Base-by-base conservation (phyloP, 2,888 invertebrate genomes). In the Monoplex corrugatus region DNA sequence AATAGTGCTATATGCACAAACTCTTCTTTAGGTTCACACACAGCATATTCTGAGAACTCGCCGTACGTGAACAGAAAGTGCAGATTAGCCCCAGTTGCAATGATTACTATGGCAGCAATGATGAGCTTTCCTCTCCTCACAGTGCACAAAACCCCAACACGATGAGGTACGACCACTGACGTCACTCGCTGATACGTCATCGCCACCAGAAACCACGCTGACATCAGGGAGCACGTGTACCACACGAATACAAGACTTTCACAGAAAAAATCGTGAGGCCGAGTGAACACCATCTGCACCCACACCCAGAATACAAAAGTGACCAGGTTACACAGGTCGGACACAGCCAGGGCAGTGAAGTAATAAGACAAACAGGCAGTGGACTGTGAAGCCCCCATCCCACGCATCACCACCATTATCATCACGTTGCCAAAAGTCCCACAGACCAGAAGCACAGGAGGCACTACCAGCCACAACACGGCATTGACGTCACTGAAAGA, bases 101-200 rank as follows among this genome's bases (percentile, higher is more conserved):
- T 2, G 0, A 63, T 16, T 0, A 35, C 35, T 16, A 63, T 80
- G 32, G 38, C 38, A 5, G 50, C 45, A 6, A 87, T 50, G 38
- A 78, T 75, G 32, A 57, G 32, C 23, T 72, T 43, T 5, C 72
- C 50, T 83, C 45, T 83, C 45, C 32, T 44, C 82, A 45, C 1
- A 0, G 82, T 83, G 45, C 82, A 83, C 44, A 83, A 0, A 32
- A 83, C n/a, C 16, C 82, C 45, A 13, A 83, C 82, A 83, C 82
- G 82, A 16, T 83, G 82, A 19, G 82, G 82, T 2, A 32, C 44
- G 16, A 83, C 16, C 82, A 83, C 82, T 45, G 82, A 83, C 32
- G 23, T 83, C 82, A 45, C 82, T 83, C 82, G 44, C 45, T 83
- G 82, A 45, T 10, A 45, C 82, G 82, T 83, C 82, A 83, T 83